phyloP scores from a whole-genome alignment of 2,888 invertebrate genomes.

The Lysandra coridon region DNA sequence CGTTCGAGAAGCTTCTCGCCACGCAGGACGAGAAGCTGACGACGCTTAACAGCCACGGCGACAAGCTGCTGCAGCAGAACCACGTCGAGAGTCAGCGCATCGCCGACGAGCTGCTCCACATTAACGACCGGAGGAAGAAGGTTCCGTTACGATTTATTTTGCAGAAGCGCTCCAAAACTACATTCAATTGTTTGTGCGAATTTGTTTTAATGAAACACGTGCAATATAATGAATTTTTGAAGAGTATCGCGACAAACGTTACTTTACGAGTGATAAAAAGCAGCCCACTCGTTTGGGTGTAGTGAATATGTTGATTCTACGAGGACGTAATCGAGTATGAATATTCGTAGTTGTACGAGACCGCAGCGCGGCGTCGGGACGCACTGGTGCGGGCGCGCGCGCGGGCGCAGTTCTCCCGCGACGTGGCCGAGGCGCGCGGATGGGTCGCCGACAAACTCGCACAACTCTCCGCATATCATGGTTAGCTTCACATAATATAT shows the following conservation, averaged over 20 bases:
- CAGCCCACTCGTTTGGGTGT: neutral
- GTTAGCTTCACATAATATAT: slow-evolving; percentile 41
- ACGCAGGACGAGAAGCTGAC: slow-evolving; percentile 93
- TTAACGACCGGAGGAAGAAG: slow-evolving; percentile 85
- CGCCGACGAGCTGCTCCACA: slow-evolving; percentile 86
- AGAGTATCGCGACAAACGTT: neutral
- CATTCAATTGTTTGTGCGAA: no score
- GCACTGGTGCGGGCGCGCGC: slow-evolving; percentile 89
- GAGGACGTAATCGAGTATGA: neutral
- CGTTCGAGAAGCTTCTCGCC: slow-evolving; percentile 93
- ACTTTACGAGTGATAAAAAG: neutral
- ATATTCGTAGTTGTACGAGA: slow-evolving; percentile 78
- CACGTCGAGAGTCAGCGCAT: slow-evolving; percentile 94
- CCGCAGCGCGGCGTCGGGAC: slow-evolving; percentile 84
- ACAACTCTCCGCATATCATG: slow-evolving; percentile 88
- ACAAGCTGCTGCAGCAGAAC: slow-evolving; percentile 91
- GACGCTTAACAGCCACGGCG: slow-evolving; percentile 90
- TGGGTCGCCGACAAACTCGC: slow-evolving; percentile 97
- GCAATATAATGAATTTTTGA: no score
- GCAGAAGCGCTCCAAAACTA: no score
- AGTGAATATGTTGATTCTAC: neutral
- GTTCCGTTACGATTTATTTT: slow-evolving; percentile 48
- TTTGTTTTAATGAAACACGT: no score
- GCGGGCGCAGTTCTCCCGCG: slow-evolving; percentile 94
- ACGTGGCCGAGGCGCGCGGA: slow-evolving; percentile 93